phyloP scores from a whole-genome alignment of 2,797 vertebrate genomes.

The Myotis daubentonii region DNA sequence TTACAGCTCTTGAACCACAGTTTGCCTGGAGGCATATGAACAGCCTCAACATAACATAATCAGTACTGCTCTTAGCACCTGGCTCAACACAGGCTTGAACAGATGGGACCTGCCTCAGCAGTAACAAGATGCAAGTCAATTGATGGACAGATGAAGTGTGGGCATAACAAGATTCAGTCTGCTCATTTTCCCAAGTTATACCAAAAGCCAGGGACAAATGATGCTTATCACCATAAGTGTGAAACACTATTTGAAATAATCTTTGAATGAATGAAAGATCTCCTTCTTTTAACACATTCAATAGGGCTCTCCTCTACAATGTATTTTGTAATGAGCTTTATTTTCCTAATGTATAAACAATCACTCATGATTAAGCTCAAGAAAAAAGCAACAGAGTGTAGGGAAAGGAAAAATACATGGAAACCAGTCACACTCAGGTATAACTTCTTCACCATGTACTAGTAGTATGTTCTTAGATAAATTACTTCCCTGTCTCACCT shows the following conservation, averaged over 20 bases:
- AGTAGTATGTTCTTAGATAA: neutral
- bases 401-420: neutral
- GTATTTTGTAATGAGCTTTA: neutral
- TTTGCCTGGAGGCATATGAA: constrained; percentile 40
- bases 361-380: neutral
- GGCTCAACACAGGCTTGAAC: neutral
- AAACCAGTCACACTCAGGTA: neutral
- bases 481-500: neutral
- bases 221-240: neutral
- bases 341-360: constrained; percentile 21
- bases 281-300: constrained; percentile 7
- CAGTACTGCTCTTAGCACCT: constrained; percentile 52
- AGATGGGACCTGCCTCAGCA: constrained; percentile 10
- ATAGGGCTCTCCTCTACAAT: neutral
- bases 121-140: neutral
- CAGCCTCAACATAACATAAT: constrained; percentile 13
- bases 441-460: neutral
- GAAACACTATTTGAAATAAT: neutral
- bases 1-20: constrained; percentile 44
- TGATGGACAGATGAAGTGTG: neutral
- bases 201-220: neutral
- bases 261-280: neutral
- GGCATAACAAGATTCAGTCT: neutral
- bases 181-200: neutral
- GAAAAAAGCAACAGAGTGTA: neutral